Percentiles rank a stretch among this genome's conserved stretches.
Conservation (phyloP, 2,113 vertebrate genomes). For the Paedocypris sp. region DNA sequence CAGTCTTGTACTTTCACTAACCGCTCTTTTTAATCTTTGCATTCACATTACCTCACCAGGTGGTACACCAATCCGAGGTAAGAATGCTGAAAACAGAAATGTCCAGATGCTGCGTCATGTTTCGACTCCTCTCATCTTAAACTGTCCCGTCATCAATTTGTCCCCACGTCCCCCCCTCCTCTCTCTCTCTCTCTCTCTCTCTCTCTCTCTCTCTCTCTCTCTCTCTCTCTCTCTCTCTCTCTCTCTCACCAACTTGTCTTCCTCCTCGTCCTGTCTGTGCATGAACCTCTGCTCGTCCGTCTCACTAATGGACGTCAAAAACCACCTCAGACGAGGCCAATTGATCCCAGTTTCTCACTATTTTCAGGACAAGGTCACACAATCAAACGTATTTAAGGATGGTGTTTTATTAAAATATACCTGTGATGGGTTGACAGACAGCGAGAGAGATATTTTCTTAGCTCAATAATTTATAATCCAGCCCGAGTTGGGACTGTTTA, state of each 20-base stretch:
- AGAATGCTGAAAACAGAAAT: slow-evolving; percentile 84
- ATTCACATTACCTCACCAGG: slow-evolving; percentile 99
- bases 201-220: slow-evolving; percentile 10
- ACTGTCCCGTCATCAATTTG: slow-evolving; percentile 57
- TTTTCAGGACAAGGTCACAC: no score
- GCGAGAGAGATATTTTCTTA: no score
- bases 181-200: slow-evolving; percentile 55
- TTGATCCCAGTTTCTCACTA: no score
- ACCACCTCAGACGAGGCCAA: no score
- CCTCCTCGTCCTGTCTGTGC: slow-evolving; percentile 35
- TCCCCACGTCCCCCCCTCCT: slow-evolving; percentile 23
- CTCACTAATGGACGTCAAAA: slow-evolving; percentile 20
- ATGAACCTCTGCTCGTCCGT: slow-evolving; percentile 33
- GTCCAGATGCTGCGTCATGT: slow-evolving; percentile 64
- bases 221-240: slow-evolving; percentile 46
- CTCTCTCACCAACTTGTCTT: slow-evolving; percentile 39
- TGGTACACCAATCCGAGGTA: slow-evolving; percentile 99
- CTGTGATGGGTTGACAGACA: no score
- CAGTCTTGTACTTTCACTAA: slow-evolving; percentile 69
- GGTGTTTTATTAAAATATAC: no score
- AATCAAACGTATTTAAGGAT: no score
- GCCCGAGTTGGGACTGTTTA: no score
- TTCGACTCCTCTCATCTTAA: slow-evolving; percentile 40
- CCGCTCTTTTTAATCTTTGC: slow-evolving; percentile 95
- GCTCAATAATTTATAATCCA: no score